These are phyloP conservation scores for Protonemura montana DNA, from an alignment of 2,888 invertebrate genomes.

Conservation along the genomic window DNA sequence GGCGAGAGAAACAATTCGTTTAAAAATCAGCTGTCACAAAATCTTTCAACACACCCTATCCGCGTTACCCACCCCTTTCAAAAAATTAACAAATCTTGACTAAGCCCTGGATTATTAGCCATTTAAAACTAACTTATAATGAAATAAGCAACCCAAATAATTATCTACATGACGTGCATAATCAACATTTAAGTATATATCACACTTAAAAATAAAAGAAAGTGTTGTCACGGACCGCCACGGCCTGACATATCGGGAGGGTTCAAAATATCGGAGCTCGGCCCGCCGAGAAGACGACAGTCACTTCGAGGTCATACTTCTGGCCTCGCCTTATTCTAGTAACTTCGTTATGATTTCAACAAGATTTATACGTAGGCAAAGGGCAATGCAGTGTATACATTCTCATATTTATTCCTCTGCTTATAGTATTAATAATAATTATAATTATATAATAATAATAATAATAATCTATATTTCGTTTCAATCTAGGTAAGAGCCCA, in stretches of 20 bases:
- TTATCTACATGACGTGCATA: constrained; percentile 47
- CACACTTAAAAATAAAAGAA: constrained; percentile 48
- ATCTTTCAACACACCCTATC: constrained; percentile 42
- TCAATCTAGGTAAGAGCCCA: constrained; percentile 48
- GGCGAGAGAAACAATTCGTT: constrained; percentile 27
- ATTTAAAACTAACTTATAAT: constrained; percentile 39
- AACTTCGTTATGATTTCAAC: constrained; percentile 32
- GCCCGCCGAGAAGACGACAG: neutral
- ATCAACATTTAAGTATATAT: constrained; percentile 47
- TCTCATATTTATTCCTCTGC: constrained; percentile 17
- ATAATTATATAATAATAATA: too few species aligned
- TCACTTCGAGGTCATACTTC: neutral
- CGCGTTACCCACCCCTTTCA: constrained; percentile 45
- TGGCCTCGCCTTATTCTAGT: neutral
- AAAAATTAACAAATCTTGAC: constrained; percentile 42
- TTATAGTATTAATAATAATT: constrained; percentile 26
- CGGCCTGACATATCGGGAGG: constrained; percentile 30
- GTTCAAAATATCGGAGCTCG: neutral
- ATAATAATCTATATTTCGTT: constrained; percentile 46
- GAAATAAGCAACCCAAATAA: constrained; percentile 47
- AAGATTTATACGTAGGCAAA: constrained; percentile 46
- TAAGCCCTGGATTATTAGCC: constrained; percentile 36
- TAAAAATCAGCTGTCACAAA: constrained; percentile 23
- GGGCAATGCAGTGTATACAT: constrained; percentile 44
- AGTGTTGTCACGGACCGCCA: constrained; percentile 43